Percentiles rank a stretch among this genome's conserved stretches.
Conservation (phyloP, 2,797 vertebrate species). For the Perdix hodgsoniae region DNA sequence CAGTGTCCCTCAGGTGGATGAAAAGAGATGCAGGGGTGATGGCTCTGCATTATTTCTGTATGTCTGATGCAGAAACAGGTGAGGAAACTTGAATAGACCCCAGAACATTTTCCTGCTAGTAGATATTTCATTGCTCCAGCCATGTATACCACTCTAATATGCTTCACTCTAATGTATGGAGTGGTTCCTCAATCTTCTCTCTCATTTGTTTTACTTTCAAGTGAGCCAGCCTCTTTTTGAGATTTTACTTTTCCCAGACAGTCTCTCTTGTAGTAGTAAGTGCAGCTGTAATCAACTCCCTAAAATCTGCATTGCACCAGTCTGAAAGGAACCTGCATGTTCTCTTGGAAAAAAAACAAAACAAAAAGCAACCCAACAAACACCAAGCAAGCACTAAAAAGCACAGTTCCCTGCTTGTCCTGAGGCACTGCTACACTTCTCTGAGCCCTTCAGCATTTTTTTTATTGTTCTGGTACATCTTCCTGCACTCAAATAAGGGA, state of each 20-base stretch:
- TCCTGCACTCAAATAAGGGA: not conserved
- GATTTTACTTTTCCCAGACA: not conserved
- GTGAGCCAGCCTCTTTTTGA: not conserved
- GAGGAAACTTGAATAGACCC: not conserved
- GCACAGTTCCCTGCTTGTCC: not conserved
- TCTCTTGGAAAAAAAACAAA: not conserved
- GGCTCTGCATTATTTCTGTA: not conserved
- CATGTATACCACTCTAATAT: not conserved
- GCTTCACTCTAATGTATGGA: not conserved
- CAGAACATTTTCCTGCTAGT: not conserved
- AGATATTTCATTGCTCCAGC: not conserved
- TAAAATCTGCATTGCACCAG: not conserved
- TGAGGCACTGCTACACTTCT: not conserved
- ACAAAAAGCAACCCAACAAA: not conserved
- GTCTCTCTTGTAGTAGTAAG: rapidly evolving
- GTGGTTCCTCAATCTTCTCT: not conserved
- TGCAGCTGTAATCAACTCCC: not conserved
- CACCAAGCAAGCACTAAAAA: not conserved
- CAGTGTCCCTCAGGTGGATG: not conserved
- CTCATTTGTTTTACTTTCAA: not conserved
- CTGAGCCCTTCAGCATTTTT: not conserved
- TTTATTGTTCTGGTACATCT: not conserved
- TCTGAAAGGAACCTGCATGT: not conserved
- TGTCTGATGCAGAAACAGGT: not conserved
- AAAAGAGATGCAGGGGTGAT: not conserved